Conservation (phyloP, 1,140 invertebrate genomes). For the Eupeodes corollae region DNA sequence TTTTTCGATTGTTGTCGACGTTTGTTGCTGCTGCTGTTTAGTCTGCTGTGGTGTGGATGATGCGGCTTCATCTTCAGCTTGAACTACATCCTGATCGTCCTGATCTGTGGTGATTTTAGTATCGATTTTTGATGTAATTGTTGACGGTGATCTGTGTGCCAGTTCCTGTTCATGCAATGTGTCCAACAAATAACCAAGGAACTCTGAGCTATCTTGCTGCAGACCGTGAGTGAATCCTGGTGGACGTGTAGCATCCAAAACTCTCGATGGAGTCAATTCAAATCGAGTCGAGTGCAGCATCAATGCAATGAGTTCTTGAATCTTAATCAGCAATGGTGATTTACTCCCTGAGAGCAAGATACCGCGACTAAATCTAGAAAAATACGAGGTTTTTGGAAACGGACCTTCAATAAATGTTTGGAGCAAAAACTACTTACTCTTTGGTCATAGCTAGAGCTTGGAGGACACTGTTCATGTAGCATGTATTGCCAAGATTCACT, state of each 20-base stretch:
- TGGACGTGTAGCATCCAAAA: constrained; percentile 55
- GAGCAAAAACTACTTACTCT: constrained; percentile 54
- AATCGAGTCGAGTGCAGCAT: constrained; percentile 54
- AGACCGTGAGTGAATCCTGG: constrained; percentile 61
- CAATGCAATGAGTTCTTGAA: constrained; percentile 64
- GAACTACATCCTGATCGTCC: background rate
- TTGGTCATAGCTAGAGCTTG: constrained; percentile 72
- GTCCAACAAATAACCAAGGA: constrained; percentile 64
- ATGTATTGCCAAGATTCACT: constrained; percentile 75
- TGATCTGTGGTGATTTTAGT: background rate
- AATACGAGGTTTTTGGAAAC: background rate
- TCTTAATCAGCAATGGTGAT: constrained; percentile 47
- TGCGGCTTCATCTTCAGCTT: constrained; percentile 2
- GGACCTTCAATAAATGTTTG: background rate
- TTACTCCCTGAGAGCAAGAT: constrained; percentile 42
- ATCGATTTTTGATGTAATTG: background rate
- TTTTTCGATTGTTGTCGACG: constrained; percentile 45
- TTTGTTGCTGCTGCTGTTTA: constrained; percentile 7
- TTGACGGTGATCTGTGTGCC: background rate
- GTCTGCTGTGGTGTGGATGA: background rate
- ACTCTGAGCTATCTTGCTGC: constrained; percentile 83
- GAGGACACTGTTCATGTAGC: constrained; percentile 77
- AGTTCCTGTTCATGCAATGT: constrained; percentile 59
- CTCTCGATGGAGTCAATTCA: constrained; percentile 55
- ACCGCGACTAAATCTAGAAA: constrained; percentile 48